A percentile compares a stretch with the other conserved stretches of the same genome.
phyloP scores from a whole-genome alignment of 2,113 vertebrate genomes.

The Crotophaga sulcirostris region DNA sequence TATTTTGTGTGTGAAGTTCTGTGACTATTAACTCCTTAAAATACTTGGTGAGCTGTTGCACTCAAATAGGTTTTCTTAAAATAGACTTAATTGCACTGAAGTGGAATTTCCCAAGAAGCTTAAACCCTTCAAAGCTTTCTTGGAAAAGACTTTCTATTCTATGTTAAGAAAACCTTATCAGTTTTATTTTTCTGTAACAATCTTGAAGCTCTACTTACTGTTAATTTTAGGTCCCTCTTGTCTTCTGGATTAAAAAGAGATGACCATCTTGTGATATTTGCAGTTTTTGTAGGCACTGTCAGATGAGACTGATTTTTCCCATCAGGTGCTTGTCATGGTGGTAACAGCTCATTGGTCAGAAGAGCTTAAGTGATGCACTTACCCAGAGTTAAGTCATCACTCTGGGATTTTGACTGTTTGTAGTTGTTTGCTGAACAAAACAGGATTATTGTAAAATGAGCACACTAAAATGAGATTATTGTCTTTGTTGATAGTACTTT shows the following conservation, averaged over 20 bases:
- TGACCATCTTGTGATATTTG: neutral
- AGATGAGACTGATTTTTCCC: neutral
- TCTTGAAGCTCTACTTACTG: neutral
- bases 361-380: neutral
- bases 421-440: neutral
- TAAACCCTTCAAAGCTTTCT: neutral
- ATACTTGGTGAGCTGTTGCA: neutral
- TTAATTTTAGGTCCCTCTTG: neutral
- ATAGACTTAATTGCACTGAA: neutral
- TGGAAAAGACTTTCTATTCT: neutral
- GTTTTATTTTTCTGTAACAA: neutral
- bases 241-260: neutral
- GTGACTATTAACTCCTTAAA: neutral
- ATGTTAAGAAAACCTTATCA: neutral
- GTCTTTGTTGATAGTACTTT: neutral
- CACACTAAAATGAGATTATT: neutral
- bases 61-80: neutral
- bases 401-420: neutral
- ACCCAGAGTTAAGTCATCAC: neutral
- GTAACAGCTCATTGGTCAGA: neutral
- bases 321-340: neutral
- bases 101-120: conserved; percentile 27
- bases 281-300: neutral
- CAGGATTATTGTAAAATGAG: neutral
- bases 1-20: neutral